Percentiles rank a stretch among this genome's conserved stretches.
Conservation (phyloP, 2,888 invertebrate genomes). For the Melipona beecheii region DNA sequence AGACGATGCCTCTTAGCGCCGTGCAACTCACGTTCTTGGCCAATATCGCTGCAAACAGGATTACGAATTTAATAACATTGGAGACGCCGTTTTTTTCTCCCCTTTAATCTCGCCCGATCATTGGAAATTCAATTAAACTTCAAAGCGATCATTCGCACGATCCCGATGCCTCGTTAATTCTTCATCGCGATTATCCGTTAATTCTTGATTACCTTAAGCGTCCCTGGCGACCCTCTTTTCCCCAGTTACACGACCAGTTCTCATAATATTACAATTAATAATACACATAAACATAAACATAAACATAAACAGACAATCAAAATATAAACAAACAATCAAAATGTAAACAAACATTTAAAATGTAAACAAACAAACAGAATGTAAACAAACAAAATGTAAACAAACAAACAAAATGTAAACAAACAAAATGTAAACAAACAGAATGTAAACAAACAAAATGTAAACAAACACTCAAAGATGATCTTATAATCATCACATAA, state of each 20-base stretch:
- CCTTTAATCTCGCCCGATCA: constrained; percentile 9
- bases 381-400: too few species aligned
- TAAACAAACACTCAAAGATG: too few species aligned
- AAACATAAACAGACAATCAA: too few species aligned
- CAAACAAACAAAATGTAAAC: too few species aligned
- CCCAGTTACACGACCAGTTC: not conserved
- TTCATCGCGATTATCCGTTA: constrained; percentile 36
- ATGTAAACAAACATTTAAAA: too few species aligned
- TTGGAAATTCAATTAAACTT: constrained; percentile 45
- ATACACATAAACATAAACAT: too few species aligned
- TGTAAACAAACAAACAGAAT: too few species aligned
- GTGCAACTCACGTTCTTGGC: not conserved
- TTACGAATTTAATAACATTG: constrained; percentile 14
- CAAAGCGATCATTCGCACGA: constrained; percentile 33
- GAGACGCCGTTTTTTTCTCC: not conserved
- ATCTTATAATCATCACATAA: too few species aligned
- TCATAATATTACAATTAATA: too few species aligned
- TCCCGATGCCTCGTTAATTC: constrained; percentile 26
- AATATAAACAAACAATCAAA: too few species aligned
- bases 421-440: too few species aligned
- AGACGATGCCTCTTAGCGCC: not conserved
- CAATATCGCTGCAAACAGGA: constrained; percentile 1
- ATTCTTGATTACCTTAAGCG: constrained; percentile 39
- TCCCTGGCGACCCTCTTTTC: not conserved
- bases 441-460: too few species aligned